Base-by-base conservation (phyloP, 2,113 vertebrate species). In the cat (Felis catus) region DNA sequence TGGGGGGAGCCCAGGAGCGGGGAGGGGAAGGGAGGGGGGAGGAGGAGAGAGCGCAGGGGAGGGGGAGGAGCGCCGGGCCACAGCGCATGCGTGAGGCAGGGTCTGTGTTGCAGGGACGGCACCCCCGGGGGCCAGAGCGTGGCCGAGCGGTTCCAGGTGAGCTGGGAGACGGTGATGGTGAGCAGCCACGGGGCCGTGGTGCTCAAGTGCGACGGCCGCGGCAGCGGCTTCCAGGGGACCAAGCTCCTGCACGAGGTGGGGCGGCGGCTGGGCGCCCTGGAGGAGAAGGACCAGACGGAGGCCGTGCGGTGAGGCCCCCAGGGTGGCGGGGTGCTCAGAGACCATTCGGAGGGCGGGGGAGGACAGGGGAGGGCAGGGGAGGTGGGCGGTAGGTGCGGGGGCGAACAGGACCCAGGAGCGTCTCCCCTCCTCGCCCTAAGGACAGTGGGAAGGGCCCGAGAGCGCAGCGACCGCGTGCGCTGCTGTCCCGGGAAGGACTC, bases 211-310 rank as follows among this genome's bases (percentile, higher is more conserved):
- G 99, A 99, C 0, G 99, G 99, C 0, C 99, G 99, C 0, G 99
- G 99, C 91, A 99, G 99, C 0, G 99, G 99, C 85, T 99, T 99
- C 98, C 99, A 99, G 95, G 99, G 99, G 0, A 99, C 99, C 86
- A 99, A 99, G 95, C 98, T 99, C 5, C 98, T 99, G 89, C 99
- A 99, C 1, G 99, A 99, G 51, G 98, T 99, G 80, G 99, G 99
- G 97, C 99, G 98, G 95, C 99, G 96, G 80, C 98, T 99, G 98
- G 99, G 99, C 18, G 33, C 98, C 36, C 96, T 99, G 80, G 99
- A 99, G 97, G 99, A 99, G 93, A 99, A 99, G 96, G 99, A 99
- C 95, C 99, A 99, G 98, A 70, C 98, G 96, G 98, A 99, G 9
- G 99, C 99, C 0, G 99, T 99, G 90, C 98, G 99, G 99, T 99